Percentiles rank a stretch among this genome's conserved stretches.
Evolutionary conservation across 2,113 vertebrate genomes (phyloP).

Genomic region (Cepphus grylle): DNA sequence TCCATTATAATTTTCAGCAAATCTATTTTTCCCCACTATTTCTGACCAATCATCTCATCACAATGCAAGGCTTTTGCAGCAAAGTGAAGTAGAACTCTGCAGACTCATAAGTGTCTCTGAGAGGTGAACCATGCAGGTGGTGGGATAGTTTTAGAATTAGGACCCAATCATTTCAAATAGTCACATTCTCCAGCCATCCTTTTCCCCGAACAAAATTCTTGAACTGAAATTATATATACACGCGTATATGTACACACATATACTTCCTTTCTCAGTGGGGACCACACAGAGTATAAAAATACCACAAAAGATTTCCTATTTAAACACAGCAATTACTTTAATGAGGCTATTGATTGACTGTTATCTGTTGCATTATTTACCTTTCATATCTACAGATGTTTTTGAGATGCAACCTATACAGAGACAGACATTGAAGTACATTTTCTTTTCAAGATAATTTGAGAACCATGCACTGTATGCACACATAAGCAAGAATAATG

Average conservation of each 20-base stretch:
- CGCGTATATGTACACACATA: not conserved
- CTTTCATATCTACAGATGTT: not conserved
- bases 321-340: slow-evolving; percentile 17
- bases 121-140: not conserved
- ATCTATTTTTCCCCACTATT: not conserved
- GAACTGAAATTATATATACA: not conserved
- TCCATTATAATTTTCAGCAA: not conserved
- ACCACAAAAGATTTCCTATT: not conserved
- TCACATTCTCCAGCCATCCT: not conserved
- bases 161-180: not conserved
- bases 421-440: not conserved
- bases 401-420: not conserved
- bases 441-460: not conserved
- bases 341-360: not conserved
- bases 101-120: not conserved
- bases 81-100: not conserved
- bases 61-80: not conserved
- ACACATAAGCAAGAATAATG: not conserved
- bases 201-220: not conserved
- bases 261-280: not conserved
- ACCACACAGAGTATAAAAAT: not conserved
- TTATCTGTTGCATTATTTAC: not conserved
- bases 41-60: not conserved
- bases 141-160: not conserved
- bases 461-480: not conserved